These are phyloP conservation scores for Caenorhabditis imperialis DNA, from an alignment of 2,888 invertebrate species.

Conservation along the genomic window DNA sequence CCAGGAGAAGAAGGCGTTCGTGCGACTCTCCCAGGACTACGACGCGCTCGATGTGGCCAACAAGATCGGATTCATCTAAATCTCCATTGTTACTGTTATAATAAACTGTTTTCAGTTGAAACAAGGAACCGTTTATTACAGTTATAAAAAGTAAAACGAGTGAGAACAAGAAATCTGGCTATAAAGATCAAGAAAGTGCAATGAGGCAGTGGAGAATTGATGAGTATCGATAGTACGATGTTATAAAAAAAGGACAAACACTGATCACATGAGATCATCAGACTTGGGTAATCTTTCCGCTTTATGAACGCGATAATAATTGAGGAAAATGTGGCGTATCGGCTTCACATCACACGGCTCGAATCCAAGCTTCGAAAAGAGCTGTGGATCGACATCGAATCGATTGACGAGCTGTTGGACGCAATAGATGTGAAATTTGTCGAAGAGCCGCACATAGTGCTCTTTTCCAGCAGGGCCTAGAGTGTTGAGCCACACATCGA, in stretches of 20 bases:
- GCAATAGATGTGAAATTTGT: too few species aligned
- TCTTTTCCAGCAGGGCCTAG: too few species aligned
- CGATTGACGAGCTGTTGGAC: neutral
- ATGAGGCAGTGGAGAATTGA: too few species aligned
- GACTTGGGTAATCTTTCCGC: neutral
- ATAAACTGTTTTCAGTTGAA: slow-evolving; percentile 31
- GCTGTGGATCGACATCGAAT: slow-evolving; percentile 5
- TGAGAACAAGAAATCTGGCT: too few species aligned
- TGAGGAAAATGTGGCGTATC: slow-evolving; percentile 14
- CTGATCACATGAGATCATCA: too few species aligned
- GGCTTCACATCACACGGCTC: neutral
- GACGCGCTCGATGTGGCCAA: slow-evolving; percentile 99
- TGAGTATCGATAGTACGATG: slow-evolving; percentile 4
- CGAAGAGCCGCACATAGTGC: too few species aligned
- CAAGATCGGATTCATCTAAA: slow-evolving; percentile 81
- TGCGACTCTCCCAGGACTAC: slow-evolving; percentile 94
- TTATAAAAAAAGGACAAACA: too few species aligned
- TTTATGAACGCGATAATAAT: slow-evolving; percentile 15
- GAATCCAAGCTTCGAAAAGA: slow-evolving; percentile 23
- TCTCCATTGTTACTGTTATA: slow-evolving; percentile 38
- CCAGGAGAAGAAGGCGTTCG: slow-evolving; percentile 99
- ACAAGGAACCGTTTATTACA: neutral
- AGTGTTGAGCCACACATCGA: too few species aligned
- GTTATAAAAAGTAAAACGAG: neutral
- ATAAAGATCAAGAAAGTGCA: too few species aligned